Evolutionary conservation across 1,140 invertebrate species (phyloP), one percentile per base, ranked within the genome.

Genomic region (Trissolcus basalis): DNA sequence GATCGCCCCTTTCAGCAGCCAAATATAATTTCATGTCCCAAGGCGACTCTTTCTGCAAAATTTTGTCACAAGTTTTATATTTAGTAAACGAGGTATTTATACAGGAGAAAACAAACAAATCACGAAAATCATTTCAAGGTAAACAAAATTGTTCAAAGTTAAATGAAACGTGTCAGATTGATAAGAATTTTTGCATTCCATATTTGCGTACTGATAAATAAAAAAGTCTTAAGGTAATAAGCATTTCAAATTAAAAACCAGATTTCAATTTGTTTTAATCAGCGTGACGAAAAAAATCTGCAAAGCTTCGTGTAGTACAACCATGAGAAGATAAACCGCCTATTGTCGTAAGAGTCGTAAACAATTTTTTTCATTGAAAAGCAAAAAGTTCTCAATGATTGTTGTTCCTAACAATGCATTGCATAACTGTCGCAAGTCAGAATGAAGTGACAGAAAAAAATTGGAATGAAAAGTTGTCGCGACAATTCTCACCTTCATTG

Each of bases 21-120:
- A 96, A 89, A 89, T 98, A 96, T 78, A 98, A 91, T 88, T 96
- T 93, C 77, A 96, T 94, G 87, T 97, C 96, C 76, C 94, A 94
- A 35, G 94, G 94, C 14, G 96, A 96, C 89, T 97, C 96, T 89
- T 97, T 97, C 96, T 97, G 89, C 3, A 84, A 82, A 1, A 50
- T 50, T 53, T n/a, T 50, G 39, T 35, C 13, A 51, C 14, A 50
- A 27, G 19, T 27, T 27, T 27, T 61, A 43, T 53, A 44, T 54
- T 10, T 15, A 19, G 8, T 53, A 6, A 50, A 49, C 12, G 12
- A 4, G 13, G 11, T 44, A 4, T 39, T 39, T 39, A 4, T 11
- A 39, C n/a, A n/a, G n/a, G n/a, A 39, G 9, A 39, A 9, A 39
- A 39, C 1, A 9, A 39, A 39, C 9, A n/a, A 10, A 39, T 4